Base-by-base conservation (phyloP, 2,113 vertebrate species). In the Spermophilus dauricus region DNA sequence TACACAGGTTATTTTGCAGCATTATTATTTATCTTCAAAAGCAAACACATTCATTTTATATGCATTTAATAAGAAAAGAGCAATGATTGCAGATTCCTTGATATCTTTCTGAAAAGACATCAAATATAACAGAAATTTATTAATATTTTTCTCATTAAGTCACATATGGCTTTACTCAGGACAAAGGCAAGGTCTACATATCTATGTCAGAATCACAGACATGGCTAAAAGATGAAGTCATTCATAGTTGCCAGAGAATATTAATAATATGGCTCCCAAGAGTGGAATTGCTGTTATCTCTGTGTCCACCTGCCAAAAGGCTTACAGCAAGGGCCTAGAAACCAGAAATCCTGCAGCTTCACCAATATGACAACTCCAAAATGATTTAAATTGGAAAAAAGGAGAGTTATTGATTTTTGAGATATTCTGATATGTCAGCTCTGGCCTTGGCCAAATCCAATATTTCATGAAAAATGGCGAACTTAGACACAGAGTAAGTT, bases 141-240 rank as follows among this genome's bases (percentile, higher is more conserved):
- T 91, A 93, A 61, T 80, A 95, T 86, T 93, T 98, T 95, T 89
- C 72, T 91, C 78, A 93, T 89, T 94, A 86, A 91, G 65, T 93
- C 26, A 67, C 75, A 84, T 70, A 30, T 45, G 42, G 7, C 73
- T 86, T 95, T 82, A 88, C 39, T 80, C 17, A 88, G 17, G 30
- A 69, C 32, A 86, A 69, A 92, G 37, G 4, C 20, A 88, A 95
- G 4, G 17, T 86, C 48, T 95, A 14, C 26, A 73, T 61, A 94
- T 96, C 87, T 95, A 24, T 92, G n/a, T 51, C 30, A 96, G 37
- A 53, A 91, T 96, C 93, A 51, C 9, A 87, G 65, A 53, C 83
- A 84, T 75, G 53, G 58, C 7, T 91, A 45, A 94, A 93, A 42
- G 37, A 96, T 86, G 77, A 92, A 95, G 75, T 92, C 82, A 94